phyloP scores from a whole-genome alignment of 2,113 vertebrate genomes.

The Anser brachyrhynchus region DNA sequence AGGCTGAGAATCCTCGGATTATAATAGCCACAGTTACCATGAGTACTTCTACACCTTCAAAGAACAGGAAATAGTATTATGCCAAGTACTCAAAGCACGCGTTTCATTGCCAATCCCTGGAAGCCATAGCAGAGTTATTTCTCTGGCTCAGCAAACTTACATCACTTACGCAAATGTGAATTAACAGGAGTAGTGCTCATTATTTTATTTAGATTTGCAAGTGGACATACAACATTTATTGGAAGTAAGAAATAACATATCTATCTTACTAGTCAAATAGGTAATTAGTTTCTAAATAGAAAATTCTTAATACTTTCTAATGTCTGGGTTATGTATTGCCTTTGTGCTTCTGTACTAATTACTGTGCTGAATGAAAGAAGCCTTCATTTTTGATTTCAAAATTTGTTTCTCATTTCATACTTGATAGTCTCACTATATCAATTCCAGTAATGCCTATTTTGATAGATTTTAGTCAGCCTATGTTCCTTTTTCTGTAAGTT shows the following conservation, averaged over 20 bases:
- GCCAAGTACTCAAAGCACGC: neutral
- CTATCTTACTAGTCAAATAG: neutral
- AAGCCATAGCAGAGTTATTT: neutral
- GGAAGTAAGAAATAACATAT: neutral
- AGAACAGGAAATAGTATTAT: slow-evolving; percentile 7
- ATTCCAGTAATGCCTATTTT: neutral
- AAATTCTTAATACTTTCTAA: neutral
- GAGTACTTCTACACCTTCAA: slow-evolving; percentile 13
- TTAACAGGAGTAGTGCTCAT: neutral
- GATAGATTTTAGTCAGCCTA: neutral
- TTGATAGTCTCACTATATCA: neutral
- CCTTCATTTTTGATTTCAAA: neutral
- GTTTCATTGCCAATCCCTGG: slow-evolving; percentile 10
- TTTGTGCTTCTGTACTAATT: neutral
- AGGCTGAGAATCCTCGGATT: neutral
- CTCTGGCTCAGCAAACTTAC: neutral
- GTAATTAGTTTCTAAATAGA: neutral
- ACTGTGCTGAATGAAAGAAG: neutral
- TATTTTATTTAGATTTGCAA: neutral
- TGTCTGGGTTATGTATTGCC: neutral
- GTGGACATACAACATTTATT: neutral
- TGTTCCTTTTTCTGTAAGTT: neutral
- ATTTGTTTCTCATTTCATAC: neutral
- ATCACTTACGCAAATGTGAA: neutral
- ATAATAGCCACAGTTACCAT: neutral